Conservation (phyloP, 1,140 invertebrate genomes). For the Muscidifurax raptorellus region DNA sequence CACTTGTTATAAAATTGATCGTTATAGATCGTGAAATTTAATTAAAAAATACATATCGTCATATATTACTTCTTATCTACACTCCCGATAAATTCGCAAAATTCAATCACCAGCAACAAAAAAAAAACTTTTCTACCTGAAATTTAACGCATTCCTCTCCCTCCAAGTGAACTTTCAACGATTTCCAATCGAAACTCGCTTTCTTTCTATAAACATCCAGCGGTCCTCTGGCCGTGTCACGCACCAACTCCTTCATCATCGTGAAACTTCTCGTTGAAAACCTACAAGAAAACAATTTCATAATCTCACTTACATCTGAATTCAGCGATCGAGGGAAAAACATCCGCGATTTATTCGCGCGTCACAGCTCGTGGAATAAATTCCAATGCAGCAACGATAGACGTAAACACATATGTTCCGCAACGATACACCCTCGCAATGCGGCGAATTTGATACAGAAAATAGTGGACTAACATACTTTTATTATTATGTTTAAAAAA, state of each 20-base stretch:
- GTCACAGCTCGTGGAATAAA: background rate
- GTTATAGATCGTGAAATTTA: too few species aligned
- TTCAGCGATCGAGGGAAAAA: background rate
- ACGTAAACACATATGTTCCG: too few species aligned
- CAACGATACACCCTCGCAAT: too few species aligned
- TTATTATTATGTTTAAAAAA: too few species aligned
- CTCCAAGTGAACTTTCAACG: conserved; percentile 85
- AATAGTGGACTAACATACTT: too few species aligned
- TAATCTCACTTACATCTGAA: background rate
- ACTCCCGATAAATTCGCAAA: too few species aligned
- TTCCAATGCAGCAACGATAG: too few species aligned
- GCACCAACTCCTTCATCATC: conserved; percentile 59
- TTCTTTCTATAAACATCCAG: conserved; percentile 84
- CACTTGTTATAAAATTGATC: too few species aligned
- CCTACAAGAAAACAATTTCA: conserved; percentile 9
- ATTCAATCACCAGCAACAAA: too few species aligned
- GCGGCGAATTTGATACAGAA: too few species aligned
- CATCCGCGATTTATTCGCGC: background rate
- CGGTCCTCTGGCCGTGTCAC: conserved; percentile 83
- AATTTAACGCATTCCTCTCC: conserved; percentile 76
- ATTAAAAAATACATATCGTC: too few species aligned
- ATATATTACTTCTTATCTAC: too few species aligned
- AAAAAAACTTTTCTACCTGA: conserved; percentile 73
- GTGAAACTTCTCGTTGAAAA: background rate
- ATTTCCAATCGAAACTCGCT: conserved; percentile 90